Conservation (phyloP, 2,888 invertebrate species). For the Lacanobia wlatinum region DNA sequence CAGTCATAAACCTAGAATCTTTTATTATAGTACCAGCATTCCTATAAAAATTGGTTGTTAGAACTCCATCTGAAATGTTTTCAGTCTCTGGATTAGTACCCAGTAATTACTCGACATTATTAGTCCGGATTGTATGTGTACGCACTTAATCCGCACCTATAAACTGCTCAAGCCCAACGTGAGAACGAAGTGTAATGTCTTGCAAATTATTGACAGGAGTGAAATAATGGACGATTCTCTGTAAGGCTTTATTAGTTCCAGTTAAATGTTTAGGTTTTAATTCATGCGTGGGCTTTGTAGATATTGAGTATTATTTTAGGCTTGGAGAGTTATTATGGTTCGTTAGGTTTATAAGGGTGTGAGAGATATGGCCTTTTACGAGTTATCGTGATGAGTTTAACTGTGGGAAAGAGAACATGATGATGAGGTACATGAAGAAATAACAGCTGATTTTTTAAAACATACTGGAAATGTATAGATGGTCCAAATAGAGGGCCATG, state of each 20-base stretch:
- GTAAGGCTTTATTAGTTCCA: conserved; percentile 57
- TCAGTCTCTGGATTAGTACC: conserved; percentile 35
- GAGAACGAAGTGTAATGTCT: conserved; percentile 50
- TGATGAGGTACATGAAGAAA: background rate
- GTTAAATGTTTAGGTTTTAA: conserved; percentile 58
- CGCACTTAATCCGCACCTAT: conserved; percentile 54
- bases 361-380: background rate
- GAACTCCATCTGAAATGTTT: conserved; percentile 11
- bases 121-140: conserved; percentile 54
- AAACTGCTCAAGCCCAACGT: conserved; percentile 50
- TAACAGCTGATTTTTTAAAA: too few species aligned
- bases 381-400: background rate
- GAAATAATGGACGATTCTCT: conserved; percentile 59
- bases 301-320: conserved; percentile 49
- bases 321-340: conserved; percentile 18
- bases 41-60: background rate
- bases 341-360: conserved; percentile 13
- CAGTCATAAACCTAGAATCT: background rate
- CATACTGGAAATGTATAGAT: too few species aligned
- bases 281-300: conserved; percentile 54
- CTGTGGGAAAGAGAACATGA: background rate
- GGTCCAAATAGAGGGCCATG: background rate
- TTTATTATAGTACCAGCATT: background rate
- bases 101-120: conserved; percentile 46
- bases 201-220: conserved; percentile 64